These are phyloP conservation scores for Siniperca chuatsi DNA, from an alignment of 2,113 vertebrate species.

Conservation along the genomic window DNA sequence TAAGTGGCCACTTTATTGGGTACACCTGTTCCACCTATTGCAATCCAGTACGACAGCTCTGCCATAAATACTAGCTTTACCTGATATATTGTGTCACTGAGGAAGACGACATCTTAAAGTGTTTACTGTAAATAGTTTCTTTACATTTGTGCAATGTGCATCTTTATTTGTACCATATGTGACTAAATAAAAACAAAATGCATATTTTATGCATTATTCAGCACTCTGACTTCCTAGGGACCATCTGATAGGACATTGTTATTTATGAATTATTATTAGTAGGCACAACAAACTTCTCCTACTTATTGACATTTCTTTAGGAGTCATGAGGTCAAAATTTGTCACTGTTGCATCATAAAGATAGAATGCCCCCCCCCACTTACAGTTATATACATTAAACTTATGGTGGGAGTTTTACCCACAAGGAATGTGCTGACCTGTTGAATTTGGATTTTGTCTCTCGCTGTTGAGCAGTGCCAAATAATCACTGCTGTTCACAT, in stretches of 20 bases:
- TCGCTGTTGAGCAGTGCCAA: constrained; percentile 91
- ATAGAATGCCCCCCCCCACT: background rate
- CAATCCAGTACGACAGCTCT: background rate
- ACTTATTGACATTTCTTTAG: background rate
- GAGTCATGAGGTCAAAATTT: background rate
- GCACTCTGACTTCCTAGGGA: background rate
- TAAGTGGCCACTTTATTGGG: background rate
- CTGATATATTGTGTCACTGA: too few species aligned
- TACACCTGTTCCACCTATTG: background rate
- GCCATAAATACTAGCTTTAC: too few species aligned
- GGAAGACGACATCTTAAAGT: too few species aligned
- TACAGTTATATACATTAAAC: background rate
- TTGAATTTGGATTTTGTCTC: constrained; percentile 86
- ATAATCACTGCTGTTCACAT: constrained; percentile 91
- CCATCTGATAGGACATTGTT: background rate
- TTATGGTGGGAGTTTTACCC: background rate
- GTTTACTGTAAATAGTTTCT: background rate
- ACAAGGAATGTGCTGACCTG: constrained; percentile 78
- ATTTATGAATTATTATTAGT: background rate
- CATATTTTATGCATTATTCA: background rate
- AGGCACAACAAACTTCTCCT: background rate
- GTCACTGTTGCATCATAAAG: background rate
- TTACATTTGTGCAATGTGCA: background rate
- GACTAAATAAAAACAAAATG: background rate
- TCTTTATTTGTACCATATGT: background rate